Evolutionary conservation across 2,888 invertebrate species (phyloP).

Genomic region (Meta bourneti): DNA sequence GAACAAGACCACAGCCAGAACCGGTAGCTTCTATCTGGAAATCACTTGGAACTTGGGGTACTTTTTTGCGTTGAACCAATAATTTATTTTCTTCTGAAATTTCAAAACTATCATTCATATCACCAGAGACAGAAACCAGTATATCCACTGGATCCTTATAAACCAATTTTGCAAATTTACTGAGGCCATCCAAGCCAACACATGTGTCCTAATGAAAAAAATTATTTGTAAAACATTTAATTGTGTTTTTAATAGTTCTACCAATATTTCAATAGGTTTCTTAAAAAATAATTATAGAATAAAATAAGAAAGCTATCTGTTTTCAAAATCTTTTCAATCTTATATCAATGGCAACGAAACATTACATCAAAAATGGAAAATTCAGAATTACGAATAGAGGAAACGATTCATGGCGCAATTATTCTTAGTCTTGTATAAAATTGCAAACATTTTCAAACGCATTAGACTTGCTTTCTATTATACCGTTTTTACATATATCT

Average conservation of each 20-base stretch:
- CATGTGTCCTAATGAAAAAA: conserved; percentile 78
- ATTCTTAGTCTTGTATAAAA: too few relatives aligned
- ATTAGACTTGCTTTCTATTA: too few relatives aligned
- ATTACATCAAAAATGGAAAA: too few relatives aligned
- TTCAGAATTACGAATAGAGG: too few relatives aligned
- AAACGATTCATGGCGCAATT: too few relatives aligned
- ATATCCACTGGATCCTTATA: conserved; percentile 82
- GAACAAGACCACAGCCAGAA: conserved; percentile 84
- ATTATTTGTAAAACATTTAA: neutral
- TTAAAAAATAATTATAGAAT: too few relatives aligned
- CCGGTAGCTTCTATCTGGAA: conserved; percentile 83
- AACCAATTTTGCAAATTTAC: conserved; percentile 83
- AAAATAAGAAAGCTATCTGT: too few relatives aligned
- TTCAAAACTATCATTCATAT: conserved; percentile 81
- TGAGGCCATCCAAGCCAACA: conserved; percentile 83
- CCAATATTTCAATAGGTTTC: neutral
- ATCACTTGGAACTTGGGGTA: conserved; percentile 82
- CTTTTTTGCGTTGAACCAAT: conserved; percentile 82
- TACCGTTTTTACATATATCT: too few relatives aligned
- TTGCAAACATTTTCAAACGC: too few relatives aligned
- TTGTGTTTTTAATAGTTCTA: neutral
- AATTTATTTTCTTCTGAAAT: conserved; percentile 82
- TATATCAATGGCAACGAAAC: too few relatives aligned
- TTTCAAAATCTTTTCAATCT: too few relatives aligned
- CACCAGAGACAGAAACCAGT: conserved; percentile 81